Percentiles rank a stretch among this genome's conserved stretches.
Evolutionary conservation across 2,888 invertebrate species (phyloP).

Genomic region (Drosophila buzzatii): DNA sequence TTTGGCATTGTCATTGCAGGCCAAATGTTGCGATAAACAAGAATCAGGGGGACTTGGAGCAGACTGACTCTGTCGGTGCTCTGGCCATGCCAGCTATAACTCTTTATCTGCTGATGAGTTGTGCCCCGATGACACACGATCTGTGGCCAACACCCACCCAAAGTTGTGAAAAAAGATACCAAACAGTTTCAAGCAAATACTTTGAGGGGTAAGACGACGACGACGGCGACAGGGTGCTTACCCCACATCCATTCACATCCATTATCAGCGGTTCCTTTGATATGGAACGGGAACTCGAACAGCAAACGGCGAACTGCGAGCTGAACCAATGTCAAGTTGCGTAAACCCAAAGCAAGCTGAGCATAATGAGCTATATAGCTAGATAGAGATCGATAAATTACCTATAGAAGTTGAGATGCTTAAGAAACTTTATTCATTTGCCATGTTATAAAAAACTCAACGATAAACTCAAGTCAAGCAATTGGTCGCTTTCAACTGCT

Average conservation of each 20-base stretch:
- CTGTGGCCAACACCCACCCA: constrained; percentile 72
- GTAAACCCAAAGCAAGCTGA: background rate
- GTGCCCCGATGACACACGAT: constrained; percentile 61
- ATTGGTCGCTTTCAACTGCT: background rate
- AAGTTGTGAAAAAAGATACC: constrained; percentile 67
- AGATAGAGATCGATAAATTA: background rate
- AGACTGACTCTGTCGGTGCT: background rate
- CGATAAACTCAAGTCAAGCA: background rate
- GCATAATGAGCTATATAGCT: background rate
- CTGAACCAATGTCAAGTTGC: background rate
- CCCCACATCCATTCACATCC: constrained; percentile 58
- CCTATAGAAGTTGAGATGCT: background rate
- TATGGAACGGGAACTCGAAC: constrained; percentile 17
- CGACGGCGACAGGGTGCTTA: constrained; percentile 26
- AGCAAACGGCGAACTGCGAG: constrained; percentile 1
- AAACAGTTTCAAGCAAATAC: constrained; percentile 49
- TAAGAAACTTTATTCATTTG: background rate
- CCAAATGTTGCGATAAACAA: constrained; percentile 25
- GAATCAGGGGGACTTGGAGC: background rate
- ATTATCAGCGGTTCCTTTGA: constrained; percentile 67
- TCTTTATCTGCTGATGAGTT: constrained; percentile 62
- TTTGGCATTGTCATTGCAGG: constrained; percentile 35
- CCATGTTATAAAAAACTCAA: background rate
- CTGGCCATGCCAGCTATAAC: constrained; percentile 8
- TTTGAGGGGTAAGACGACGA: constrained; percentile 7